Evolutionary conservation across 2,888 invertebrate genomes (phyloP).

Genomic region (Eumerus sabulonum): DNA sequence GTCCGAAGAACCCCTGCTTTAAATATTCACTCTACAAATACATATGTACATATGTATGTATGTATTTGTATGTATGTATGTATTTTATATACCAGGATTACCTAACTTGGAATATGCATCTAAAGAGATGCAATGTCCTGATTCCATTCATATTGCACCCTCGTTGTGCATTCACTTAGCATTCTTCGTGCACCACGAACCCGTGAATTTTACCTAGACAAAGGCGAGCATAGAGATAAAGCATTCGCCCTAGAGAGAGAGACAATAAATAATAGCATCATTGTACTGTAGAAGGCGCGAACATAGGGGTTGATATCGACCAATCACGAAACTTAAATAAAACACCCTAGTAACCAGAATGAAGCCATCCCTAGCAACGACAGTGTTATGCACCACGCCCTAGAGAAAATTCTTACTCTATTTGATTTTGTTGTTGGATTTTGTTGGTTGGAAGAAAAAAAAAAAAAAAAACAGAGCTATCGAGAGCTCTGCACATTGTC

Average conservation of each 20-base stretch:
- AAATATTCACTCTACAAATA: constrained; percentile 58
- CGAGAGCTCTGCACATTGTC: constrained; percentile 5
- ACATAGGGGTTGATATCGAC: constrained; percentile 60
- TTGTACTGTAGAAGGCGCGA: constrained; percentile 23
- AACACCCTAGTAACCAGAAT: constrained; percentile 63
- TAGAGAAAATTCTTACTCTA: constrained; percentile 62
- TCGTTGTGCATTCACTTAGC: constrained; percentile 11
- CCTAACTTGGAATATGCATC: too few species aligned
- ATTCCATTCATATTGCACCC: constrained; percentile 55
- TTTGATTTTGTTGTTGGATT: too few species aligned
- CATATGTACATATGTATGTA: too few species aligned
- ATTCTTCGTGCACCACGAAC: constrained; percentile 10
- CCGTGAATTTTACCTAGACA: background rate
- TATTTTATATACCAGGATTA: too few species aligned
- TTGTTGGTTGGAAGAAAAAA: too few species aligned
- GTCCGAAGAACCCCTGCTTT: constrained; percentile 55
- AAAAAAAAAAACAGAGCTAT: background rate
- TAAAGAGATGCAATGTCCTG: constrained; percentile 61
- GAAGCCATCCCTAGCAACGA: constrained; percentile 64
- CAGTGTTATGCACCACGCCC: constrained; percentile 66
- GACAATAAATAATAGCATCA: constrained; percentile 61
- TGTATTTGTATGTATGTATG: too few species aligned
- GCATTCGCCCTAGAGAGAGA: constrained; percentile 42
- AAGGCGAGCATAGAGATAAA: background rate
- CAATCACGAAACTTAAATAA: constrained; percentile 61